Evolutionary conservation across 2,888 invertebrate species (phyloP), one percentile per base, ranked within the genome.

Genomic region (Drosophila algonquin): DNA sequence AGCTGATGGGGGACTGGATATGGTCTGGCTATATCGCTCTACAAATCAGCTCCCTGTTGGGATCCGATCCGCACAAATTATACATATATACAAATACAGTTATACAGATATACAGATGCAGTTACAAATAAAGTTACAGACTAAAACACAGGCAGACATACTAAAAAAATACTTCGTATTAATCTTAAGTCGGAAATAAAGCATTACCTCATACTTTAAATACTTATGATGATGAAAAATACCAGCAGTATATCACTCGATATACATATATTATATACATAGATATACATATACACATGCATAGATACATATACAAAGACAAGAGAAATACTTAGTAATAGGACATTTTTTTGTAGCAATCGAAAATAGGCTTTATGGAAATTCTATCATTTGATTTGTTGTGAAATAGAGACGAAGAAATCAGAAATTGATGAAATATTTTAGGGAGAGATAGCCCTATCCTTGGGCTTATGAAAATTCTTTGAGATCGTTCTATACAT

Each of bases 121-220:
- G 30, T 7, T 1, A 12, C 48, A 44, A 12, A 59, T 46, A 32
- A 24, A 54, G 21, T 21, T 30, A 30, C 56, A 50, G 21, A 12
- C 48, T 30, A 7, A 59, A n/a, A 24, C 47, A 45, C 62, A 47
- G 24, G 54, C 32, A 52, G 45, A 60, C 46, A 74, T 64, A 74
- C 46, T 51, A 24, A 5, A 30, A 30, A 24, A 5, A 30, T 30
- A 30, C 30, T 30, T 65, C 58, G 63, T 44, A 51, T 59, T 75
- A 58, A 54, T 79, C 69, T 77, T 89, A 86, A 81, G 88, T 79
- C 77, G 80, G 50, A 79, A 85, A 89, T 80, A 88, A 89, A 77
- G 77, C 90, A 88, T 90, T 88, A 90, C 90, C 88, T 88, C 88
- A 88, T 90, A 90, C 79, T 89, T 88, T 90, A 88, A 87, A 85